Percentiles rank a stretch among this genome's conserved stretches.
These are phyloP conservation scores for Thymelicus sylvestris DNA, from an alignment of 2,888 invertebrate species.

Conservation along the genomic window DNA sequence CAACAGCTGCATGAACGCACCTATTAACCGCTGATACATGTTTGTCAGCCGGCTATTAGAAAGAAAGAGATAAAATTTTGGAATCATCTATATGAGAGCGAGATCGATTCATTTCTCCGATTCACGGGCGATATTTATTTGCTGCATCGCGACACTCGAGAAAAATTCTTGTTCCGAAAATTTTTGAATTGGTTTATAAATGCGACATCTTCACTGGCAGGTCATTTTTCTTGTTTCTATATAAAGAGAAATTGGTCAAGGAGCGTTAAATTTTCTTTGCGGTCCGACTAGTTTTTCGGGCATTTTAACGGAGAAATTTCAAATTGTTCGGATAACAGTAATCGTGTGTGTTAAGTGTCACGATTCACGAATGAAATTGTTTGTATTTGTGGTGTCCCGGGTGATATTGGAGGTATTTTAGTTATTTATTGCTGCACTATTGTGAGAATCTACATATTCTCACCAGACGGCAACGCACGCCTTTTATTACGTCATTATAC, in stretches of 20 bases:
- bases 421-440: slow-evolving; percentile 15
- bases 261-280: slow-evolving; percentile 50
- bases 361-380: slow-evolving; percentile 24
- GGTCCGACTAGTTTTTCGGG: slow-evolving; percentile 16
- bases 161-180: slow-evolving; percentile 76
- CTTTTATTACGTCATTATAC: slow-evolving; percentile 30
- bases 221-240: slow-evolving; percentile 73
- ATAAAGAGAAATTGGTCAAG: slow-evolving; percentile 76
- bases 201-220: slow-evolving; percentile 67
- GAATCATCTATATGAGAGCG: slow-evolving; percentile 76
- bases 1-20: slow-evolving; percentile 83
- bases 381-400: slow-evolving; percentile 18
- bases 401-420: slow-evolving; percentile 24
- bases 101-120: slow-evolving; percentile 80
- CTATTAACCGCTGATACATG: slow-evolving; percentile 85
- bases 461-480: slow-evolving; percentile 16
- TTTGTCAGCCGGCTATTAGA: slow-evolving; percentile 85
- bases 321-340: neutral
- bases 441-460: slow-evolving; percentile 12
- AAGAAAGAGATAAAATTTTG: slow-evolving; percentile 79
- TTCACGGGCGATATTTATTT: slow-evolving; percentile 79
- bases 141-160: slow-evolving; percentile 76
- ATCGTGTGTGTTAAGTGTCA: neutral
- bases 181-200: slow-evolving; percentile 73
- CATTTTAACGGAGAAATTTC: slow-evolving; percentile 1